Conservation (phyloP, 1,140 invertebrate species). For the Eriocheir sinensis region DNA sequence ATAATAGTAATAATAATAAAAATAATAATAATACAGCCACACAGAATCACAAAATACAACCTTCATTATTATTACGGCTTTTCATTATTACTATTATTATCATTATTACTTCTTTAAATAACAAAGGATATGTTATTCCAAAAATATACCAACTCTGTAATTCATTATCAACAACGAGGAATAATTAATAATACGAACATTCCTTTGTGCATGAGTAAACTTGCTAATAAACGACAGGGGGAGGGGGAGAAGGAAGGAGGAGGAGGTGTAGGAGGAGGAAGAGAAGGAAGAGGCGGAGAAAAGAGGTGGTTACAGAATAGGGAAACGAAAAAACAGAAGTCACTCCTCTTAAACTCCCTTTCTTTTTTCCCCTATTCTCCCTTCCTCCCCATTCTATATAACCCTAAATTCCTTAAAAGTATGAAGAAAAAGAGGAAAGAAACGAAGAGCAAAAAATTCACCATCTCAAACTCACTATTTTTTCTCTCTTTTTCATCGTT, state of each 20-base stretch:
- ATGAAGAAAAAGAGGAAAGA: too few relatives aligned
- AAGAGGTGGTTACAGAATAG: too few relatives aligned
- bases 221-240: not conserved
- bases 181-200: constrained; percentile 12
- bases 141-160: not conserved
- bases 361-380: too few relatives aligned
- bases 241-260: not conserved
- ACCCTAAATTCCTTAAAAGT: too few relatives aligned
- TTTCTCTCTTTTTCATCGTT: too few relatives aligned
- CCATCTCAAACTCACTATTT: too few relatives aligned
- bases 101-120: not conserved
- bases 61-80: not conserved
- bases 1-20: not conserved
- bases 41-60: not conserved
- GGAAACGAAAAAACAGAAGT: too few relatives aligned
- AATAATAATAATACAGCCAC: not conserved
- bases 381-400: too few relatives aligned
- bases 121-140: not conserved
- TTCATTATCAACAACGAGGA: not conserved
- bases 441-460: too few relatives aligned
- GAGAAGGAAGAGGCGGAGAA: not conserved
- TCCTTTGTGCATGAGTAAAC: not conserved
- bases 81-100: not conserved
- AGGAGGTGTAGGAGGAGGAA: not conserved
- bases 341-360: too few relatives aligned